Base-by-base conservation (phyloP, 2,888 invertebrate genomes). In the Callinectes sapidus region DNA sequence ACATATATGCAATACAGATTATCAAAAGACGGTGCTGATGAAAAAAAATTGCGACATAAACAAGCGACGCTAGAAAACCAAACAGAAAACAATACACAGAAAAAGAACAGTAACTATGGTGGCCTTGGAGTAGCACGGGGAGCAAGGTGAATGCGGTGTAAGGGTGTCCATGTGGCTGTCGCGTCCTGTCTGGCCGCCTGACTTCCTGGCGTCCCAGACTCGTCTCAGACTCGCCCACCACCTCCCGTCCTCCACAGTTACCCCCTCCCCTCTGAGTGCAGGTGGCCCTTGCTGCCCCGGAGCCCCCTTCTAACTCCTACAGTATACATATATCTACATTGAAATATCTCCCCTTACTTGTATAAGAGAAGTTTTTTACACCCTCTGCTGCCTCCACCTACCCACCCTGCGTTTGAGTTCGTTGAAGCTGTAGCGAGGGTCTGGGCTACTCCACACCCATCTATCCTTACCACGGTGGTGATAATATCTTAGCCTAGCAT, bases 181-280 rank as follows among this genome's bases (percentile, higher is more conserved):
- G 28, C 48, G 48, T 42, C 77, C 42, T 48, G 66, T 18, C 71
- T 39, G 89, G 89, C 89, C 89, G 81, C 81, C 81, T 81, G 71
- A 89, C 71, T 39, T 42, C n/a, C 48, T 32, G 89, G 89, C 89
- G 71, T 77, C 89, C 77, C 42, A 66, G 66, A 77, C 89, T 28
- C 23, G 42, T 42, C 77, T 77, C 71, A 89, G 71, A 89, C 54
- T 77, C 71, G 61, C 81, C 35, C 32, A 18, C 81, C 18, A 81
- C 81, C 32, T 81, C 81, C 81, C 32, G 81, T 35, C 35, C 81
- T 35, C 35, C 81, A 13, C 35, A 14, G 35, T 35, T n/a, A 16
- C 2, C 81, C 81, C 35, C 14, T 81, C 81, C 81, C 81, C 35
- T 81, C 35, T 35, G 81, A 18, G 35, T 81, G 13, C 81, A 81